phyloP scores from a whole-genome alignment of 92 coral and sea anemone species.

The Anthopleura xanthogrammica region DNA sequence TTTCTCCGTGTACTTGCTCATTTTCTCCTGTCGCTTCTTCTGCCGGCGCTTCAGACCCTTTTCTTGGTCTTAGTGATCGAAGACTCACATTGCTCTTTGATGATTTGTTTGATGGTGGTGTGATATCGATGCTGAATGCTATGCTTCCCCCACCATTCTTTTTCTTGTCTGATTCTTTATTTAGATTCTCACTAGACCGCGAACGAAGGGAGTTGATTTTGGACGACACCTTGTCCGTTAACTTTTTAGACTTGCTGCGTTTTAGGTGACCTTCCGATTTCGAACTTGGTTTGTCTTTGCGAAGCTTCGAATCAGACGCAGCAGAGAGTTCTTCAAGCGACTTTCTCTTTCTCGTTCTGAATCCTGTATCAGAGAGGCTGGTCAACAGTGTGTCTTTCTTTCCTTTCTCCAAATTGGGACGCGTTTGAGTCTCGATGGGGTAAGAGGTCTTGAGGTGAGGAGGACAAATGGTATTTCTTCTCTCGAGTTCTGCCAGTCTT shows the following conservation, averaged over 20 bases:
- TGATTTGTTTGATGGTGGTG: constrained; percentile 19
- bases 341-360: constrained; percentile 66
- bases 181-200: constrained; percentile 61
- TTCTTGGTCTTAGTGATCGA: neutral
- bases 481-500: constrained; percentile 82
- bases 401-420: constrained; percentile 50
- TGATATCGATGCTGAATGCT: constrained; percentile 33
- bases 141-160: constrained; percentile 30
- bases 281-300: constrained; percentile 47
- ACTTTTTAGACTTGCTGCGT: constrained; percentile 62
- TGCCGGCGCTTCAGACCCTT: neutral
- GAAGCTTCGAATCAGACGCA: constrained; percentile 3
- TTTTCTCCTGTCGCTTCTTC: constrained; percentile 19
- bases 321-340: constrained; percentile 27
- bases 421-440: constrained; percentile 90
- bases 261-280: constrained; percentile 68
- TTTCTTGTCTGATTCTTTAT: constrained; percentile 23
- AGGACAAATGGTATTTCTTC: constrained; percentile 81
- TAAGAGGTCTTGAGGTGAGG: constrained; percentile 97
- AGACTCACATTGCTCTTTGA: constrained; percentile 20
- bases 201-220: constrained; percentile 71
- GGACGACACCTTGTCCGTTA: constrained; percentile 54
- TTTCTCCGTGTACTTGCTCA: constrained; percentile 51
- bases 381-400: constrained; percentile 59
- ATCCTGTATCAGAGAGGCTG: constrained; percentile 37